phyloP scores from a whole-genome alignment of 2,888 invertebrate species.

The Gibbula magus region DNA sequence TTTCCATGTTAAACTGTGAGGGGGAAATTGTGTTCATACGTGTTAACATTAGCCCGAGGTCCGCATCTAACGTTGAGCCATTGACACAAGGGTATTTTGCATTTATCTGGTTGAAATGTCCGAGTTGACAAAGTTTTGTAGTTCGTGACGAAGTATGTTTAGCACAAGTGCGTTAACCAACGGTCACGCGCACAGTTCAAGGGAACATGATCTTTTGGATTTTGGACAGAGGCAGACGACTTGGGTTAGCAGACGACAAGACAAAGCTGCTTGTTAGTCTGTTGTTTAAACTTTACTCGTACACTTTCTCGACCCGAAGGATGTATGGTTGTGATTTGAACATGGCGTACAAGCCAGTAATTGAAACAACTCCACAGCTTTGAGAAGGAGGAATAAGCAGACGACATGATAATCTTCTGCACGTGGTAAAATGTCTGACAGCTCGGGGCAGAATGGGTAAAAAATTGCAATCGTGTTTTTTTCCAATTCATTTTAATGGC shows the following conservation, averaged over 20 bases:
- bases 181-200: slow-evolving; percentile 27
- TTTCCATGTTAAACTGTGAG: slow-evolving; percentile 23
- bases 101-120: slow-evolving; percentile 28
- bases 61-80: slow-evolving; percentile 14
- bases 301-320: neutral
- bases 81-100: slow-evolving; percentile 32
- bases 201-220: slow-evolving; percentile 12
- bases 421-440: neutral
- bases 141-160: slow-evolving; percentile 32
- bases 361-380: neutral
- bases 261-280: slow-evolving; percentile 2
- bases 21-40: slow-evolving; percentile 20
- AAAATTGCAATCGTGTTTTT: too few relatives aligned
- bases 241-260: slow-evolving; percentile 19
- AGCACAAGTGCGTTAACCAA: slow-evolving; percentile 26
- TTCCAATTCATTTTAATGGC: too few relatives aligned
- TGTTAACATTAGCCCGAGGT: slow-evolving; percentile 12
- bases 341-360: neutral
- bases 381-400: neutral
- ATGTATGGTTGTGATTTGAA: neutral
- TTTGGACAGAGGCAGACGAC: slow-evolving; percentile 24
- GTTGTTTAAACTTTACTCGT: neutral
- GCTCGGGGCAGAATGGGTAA: neutral
- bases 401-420: slow-evolving; percentile 1
- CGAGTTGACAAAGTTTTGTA: slow-evolving; percentile 22